These are phyloP conservation scores for Lepilemur ruficaudatus DNA, from an alignment of 2,797 vertebrate species.

Conservation along the genomic window DNA sequence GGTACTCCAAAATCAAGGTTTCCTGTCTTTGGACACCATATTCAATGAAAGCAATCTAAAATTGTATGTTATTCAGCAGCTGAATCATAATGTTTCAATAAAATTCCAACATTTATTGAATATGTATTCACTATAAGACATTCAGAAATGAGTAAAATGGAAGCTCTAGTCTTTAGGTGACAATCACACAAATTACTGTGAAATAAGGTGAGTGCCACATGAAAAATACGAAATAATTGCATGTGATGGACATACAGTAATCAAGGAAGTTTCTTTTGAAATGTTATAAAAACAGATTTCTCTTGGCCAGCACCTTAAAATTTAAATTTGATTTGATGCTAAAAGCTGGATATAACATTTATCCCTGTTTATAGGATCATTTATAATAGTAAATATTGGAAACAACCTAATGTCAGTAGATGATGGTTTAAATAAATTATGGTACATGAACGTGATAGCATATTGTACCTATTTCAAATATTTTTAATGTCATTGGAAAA, in stretches of 20 bases:
- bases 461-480: neutral
- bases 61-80: neutral
- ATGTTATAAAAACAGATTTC: neutral
- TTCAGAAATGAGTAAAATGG: slow-evolving; percentile 17
- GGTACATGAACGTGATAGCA: neutral
- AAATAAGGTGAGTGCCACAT: neutral
- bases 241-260: neutral
- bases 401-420: neutral
- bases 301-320: neutral
- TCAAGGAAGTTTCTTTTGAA: neutral
- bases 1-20: neutral
- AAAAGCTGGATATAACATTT: neutral
- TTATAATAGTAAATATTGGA: neutral
- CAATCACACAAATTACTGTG: neutral
- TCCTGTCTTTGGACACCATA: neutral
- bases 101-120: neutral
- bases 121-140: neutral
- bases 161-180: neutral
- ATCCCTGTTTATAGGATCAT: neutral
- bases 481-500: neutral
- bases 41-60: slow-evolving; percentile 23
- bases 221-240: neutral
- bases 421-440: neutral
- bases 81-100: slow-evolving; percentile 6
- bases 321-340: neutral